These are phyloP conservation scores for Silurus glanis DNA, from an alignment of 2,113 vertebrate genomes.

Conservation along the genomic window DNA sequence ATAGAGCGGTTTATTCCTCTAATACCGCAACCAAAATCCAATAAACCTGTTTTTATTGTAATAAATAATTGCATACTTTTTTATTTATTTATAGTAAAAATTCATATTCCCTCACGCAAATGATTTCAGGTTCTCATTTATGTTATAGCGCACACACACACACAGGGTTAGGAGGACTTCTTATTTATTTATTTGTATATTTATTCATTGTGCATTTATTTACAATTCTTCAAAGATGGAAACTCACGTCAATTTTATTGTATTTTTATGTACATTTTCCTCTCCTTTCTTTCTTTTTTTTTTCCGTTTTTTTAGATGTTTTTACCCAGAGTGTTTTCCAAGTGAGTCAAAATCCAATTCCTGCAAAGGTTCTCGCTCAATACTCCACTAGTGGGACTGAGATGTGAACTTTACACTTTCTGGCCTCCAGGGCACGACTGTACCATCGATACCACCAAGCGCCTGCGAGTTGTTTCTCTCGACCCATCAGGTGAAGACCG, in stretches of 20 bases:
- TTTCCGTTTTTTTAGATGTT: background rate
- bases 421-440: background rate
- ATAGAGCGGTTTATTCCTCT: background rate
- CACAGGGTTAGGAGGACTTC: no score
- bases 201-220: background rate
- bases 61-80: background rate
- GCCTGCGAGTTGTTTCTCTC: background rate
- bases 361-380: background rate
- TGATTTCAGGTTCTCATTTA: background rate
- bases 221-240: no score
- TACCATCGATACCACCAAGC: background rate
- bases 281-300: no score
- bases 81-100: background rate
- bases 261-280: background rate
- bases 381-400: background rate
- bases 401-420: background rate
- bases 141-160: background rate
- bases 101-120: background rate
- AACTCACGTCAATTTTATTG: background rate
- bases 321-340: background rate
- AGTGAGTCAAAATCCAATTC: background rate
- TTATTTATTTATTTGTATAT: background rate
- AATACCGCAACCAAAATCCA: background rate
- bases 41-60: background rate
- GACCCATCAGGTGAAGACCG: background rate